phyloP scores from a whole-genome alignment of 2,797 vertebrate species.

The Gouania willdenowi region DNA sequence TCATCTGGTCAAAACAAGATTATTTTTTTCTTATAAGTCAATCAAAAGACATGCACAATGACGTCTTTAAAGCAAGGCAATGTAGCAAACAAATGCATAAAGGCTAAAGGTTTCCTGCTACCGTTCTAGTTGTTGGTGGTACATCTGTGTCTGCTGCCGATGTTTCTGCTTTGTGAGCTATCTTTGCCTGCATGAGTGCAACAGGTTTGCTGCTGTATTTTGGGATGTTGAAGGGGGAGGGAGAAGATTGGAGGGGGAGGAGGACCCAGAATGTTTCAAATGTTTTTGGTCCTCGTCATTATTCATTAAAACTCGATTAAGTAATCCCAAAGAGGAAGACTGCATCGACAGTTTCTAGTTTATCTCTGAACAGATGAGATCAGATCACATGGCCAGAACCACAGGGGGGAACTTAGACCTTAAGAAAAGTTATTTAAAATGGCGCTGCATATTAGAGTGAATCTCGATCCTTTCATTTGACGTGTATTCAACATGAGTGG shows the following conservation, averaged over 20 bases:
- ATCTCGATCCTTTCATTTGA: no score
- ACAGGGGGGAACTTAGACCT: no score
- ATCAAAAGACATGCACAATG: constrained; percentile 30
- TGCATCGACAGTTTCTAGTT: no score
- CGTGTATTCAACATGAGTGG: no score
- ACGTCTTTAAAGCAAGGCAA: constrained; percentile 37
- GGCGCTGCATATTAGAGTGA: no score
- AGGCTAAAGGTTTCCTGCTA: background rate
- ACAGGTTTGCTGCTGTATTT: constrained; percentile 56
- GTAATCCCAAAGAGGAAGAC: background rate
- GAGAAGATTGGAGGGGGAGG: constrained; percentile 21
- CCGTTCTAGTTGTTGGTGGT: background rate
- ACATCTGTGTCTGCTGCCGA: constrained; percentile 1
- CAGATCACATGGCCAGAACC: no score
- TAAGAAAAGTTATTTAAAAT: no score
- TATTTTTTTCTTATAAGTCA: constrained; percentile 54
- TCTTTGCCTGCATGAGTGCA: constrained; percentile 25
- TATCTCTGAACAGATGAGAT: no score
- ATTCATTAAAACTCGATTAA: background rate
- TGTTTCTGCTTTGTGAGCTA: constrained; percentile 12
- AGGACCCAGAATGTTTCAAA: constrained; percentile 19
- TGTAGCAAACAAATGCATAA: constrained; percentile 37
- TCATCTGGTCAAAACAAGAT: constrained; percentile 42
- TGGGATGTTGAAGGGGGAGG: constrained; percentile 39
- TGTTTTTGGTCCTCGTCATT: constrained; percentile 15